Percentiles rank a stretch among this genome's conserved stretches.
Conservation (phyloP, 2,888 invertebrate genomes). For the Seira musarum region DNA sequence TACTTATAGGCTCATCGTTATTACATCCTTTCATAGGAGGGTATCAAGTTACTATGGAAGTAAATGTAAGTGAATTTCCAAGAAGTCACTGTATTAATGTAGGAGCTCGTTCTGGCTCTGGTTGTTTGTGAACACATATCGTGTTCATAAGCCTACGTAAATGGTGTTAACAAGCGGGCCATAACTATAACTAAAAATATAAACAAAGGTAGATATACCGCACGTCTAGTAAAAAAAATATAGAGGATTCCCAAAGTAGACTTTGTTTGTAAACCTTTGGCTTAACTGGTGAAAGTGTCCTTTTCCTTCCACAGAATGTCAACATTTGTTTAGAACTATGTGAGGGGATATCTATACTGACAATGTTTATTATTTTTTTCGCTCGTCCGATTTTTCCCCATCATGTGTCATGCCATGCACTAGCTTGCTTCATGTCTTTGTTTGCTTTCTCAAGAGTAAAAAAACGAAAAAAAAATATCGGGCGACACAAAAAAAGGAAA, state of each 20-base stretch:
- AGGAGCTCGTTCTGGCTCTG: too few relatives aligned
- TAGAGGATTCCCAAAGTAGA: constrained; percentile 15
- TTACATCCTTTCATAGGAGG: not conserved
- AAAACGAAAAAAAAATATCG: not conserved
- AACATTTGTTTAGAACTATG: not conserved
- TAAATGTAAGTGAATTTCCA: not conserved
- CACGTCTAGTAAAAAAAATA: not conserved
- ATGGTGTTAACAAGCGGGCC: too few relatives aligned
- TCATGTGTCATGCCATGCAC: constrained; percentile 14
- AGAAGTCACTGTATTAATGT: too few relatives aligned
- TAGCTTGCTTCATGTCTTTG: constrained; percentile 19
- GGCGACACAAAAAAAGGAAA: not conserved
- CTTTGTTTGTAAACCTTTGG: not conserved
- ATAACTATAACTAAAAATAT: too few relatives aligned
- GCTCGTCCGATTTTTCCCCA: constrained; percentile 25
- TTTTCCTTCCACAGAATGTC: not conserved
- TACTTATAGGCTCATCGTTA: not conserved
- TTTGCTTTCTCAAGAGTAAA: constrained; percentile 21
- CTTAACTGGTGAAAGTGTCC: not conserved
- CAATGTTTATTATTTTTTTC: constrained; percentile 18
- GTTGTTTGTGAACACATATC: too few relatives aligned
- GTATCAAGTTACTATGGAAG: not conserved
- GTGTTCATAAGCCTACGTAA: too few relatives aligned
- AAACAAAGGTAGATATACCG: not conserved
- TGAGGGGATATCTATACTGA: constrained; percentile 7